phyloP scores from a whole-genome alignment of 2,888 invertebrate genomes.

The Orgyia antiqua region DNA sequence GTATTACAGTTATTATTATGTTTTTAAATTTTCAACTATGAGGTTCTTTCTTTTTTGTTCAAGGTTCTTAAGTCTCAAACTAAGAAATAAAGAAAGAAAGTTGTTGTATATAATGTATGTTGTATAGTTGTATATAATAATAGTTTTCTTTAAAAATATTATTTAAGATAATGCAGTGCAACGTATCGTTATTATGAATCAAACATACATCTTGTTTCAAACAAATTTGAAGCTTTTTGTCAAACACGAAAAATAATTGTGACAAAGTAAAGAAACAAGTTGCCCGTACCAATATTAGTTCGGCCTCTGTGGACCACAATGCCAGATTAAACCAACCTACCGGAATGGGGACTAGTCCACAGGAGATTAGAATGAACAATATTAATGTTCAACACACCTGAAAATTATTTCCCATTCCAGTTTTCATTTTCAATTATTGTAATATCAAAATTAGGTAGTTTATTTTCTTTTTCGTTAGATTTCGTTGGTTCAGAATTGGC shows the following conservation, averaged over 20 bases:
- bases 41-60: too few species aligned
- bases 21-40: too few species aligned
- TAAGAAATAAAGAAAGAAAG: too few species aligned
- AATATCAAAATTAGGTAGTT: conserved; percentile 4
- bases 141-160: neutral
- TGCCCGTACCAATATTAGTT: conserved; percentile 21
- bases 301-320: conserved; percentile 14
- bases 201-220: too few species aligned
- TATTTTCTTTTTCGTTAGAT: too few species aligned
- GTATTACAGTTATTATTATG: too few species aligned
- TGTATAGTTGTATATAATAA: too few species aligned
- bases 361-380: conserved; percentile 10
- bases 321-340: conserved; percentile 22
- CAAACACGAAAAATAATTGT: too few species aligned
- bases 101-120: too few species aligned
- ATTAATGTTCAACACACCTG: conserved; percentile 12
- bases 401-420: conserved; percentile 8
- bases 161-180: neutral
- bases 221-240: too few species aligned
- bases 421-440: conserved; percentile 10
- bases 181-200: neutral
- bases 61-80: too few species aligned
- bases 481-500: too few species aligned
- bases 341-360: conserved; percentile 11
- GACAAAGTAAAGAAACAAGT: neutral